Evolutionary conservation across 2,888 invertebrate species (phyloP), one percentile per base, ranked within the genome.

Genomic region (Eupithecia insigniata): DNA sequence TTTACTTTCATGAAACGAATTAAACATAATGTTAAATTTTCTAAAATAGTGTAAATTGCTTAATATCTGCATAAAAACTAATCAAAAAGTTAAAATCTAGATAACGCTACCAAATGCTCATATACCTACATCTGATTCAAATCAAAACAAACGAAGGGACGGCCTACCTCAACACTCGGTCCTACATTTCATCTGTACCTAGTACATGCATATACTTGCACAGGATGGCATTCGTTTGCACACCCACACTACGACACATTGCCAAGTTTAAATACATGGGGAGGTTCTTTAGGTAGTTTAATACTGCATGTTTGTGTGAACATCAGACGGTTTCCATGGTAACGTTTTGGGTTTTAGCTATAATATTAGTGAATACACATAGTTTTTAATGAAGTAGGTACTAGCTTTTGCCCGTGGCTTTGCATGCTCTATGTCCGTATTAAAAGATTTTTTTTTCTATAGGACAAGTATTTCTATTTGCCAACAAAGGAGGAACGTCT

Each of bases 231-330:
- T 64, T 36, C 26, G 55, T 66, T 66, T 77, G 81, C 81, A 81
- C 76, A 83, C 84, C 70, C 87, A 86, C 85, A 84, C 84, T 79
- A 69, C 67, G 74, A 68, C 72, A 67, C 73, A 79, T 82, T 84
- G 85, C 79, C 81, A 84, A 85, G 82, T 87, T 87, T 88, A 88
- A 87, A 90, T 90, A 85, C 84, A 83, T 87, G 30, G 69, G 67
- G 61, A 66, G 43, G 66, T 66, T 66, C n/a, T 61, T 65, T 55
- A 61, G 32, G 60, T 26, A 39, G 8, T 10, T 39, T 32, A 62
- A 30, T 62, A 36, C 34, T 34, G 18, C 22, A 22, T 36, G 64
- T 36, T 36, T 64, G 64, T 64, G 64, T 39, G 36, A 30, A 3
- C 8, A 22, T 36, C 64, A 36, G 64, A 36, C 64, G 14, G 64